phyloP scores from a whole-genome alignment of 2,888 invertebrate genomes.

The Protodeltote pygarga region DNA sequence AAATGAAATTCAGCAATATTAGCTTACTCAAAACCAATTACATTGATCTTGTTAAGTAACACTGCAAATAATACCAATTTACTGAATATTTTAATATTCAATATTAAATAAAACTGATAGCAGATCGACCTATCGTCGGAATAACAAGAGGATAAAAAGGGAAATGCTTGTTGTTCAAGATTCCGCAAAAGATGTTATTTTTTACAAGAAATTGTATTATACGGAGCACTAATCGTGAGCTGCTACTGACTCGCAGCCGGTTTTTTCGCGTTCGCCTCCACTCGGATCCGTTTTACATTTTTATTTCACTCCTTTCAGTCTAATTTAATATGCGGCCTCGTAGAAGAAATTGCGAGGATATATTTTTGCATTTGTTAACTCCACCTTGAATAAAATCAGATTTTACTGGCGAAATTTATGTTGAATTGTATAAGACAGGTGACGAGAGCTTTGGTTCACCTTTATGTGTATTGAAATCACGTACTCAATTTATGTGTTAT shows the following conservation, averaged over 20 bases:
- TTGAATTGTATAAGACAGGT: conserved; percentile 57
- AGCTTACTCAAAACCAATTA: conserved; percentile 4
- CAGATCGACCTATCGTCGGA: conserved; percentile 26
- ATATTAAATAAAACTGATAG: conserved; percentile 13
- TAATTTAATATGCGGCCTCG: conserved; percentile 80
- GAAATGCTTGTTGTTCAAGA: conserved; percentile 41
- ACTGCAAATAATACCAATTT: neutral
- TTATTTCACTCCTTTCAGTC: conserved; percentile 79
- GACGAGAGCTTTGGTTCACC: conserved; percentile 35
- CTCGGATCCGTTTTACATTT: conserved; percentile 75
- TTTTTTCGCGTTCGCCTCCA: conserved; percentile 66
- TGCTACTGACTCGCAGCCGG: conserved; percentile 53
- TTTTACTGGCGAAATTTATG: conserved; percentile 61
- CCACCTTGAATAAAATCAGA: conserved; percentile 69
- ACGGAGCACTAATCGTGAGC: conserved; percentile 51
- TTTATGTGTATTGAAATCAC: conserved; percentile 39
- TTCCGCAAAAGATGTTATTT: conserved; percentile 37
- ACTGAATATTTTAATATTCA: conserved; percentile 10
- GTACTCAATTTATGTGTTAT: conserved; percentile 33
- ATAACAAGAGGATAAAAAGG: conserved; percentile 40
- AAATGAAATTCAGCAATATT: conserved; percentile 4
- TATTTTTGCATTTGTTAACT: conserved; percentile 76
- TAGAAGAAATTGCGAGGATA: conserved; percentile 75
- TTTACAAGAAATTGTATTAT: conserved; percentile 43
- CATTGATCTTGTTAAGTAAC: neutral